Conservation (phyloP, 2,888 invertebrate species). For the Leptodirus hochenwartii region DNA sequence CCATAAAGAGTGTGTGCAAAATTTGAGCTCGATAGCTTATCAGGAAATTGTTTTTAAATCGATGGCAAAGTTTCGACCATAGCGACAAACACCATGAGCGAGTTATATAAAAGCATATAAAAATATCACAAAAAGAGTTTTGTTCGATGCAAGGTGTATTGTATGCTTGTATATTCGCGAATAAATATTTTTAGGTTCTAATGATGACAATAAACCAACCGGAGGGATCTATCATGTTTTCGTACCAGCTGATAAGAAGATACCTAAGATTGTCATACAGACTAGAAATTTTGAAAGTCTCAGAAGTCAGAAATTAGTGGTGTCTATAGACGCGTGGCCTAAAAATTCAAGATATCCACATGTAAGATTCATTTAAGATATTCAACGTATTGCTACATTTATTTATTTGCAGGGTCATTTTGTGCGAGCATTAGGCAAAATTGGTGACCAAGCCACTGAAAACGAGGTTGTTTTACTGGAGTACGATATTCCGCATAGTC, state of each 20-base stretch:
- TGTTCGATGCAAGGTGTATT: too few relatives aligned
- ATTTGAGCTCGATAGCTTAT: too few relatives aligned
- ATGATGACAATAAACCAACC: slow-evolving; percentile 12
- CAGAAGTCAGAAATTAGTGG: slow-evolving; percentile 73
- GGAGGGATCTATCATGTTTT: slow-evolving; percentile 67
- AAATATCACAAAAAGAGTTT: too few relatives aligned
- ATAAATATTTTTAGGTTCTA: too few relatives aligned
- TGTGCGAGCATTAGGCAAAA: slow-evolving; percentile 76
- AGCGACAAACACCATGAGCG: too few relatives aligned
- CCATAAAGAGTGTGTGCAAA: too few relatives aligned
- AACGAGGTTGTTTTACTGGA: slow-evolving; percentile 92
- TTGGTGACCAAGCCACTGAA: slow-evolving; percentile 90
- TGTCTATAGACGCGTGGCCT: slow-evolving; percentile 95
- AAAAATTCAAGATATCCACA: slow-evolving; percentile 79
- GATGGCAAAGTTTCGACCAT: too few relatives aligned
- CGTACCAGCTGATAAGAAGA: slow-evolving; percentile 82
- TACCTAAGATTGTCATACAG: slow-evolving; percentile 90
- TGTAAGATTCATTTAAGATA: slow-evolving; percentile 22
- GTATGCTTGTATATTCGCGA: too few relatives aligned
- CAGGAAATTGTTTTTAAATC: too few relatives aligned
- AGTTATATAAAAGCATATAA: too few relatives aligned
- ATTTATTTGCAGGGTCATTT: slow-evolving; percentile 62
- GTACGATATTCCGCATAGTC: slow-evolving; percentile 91
- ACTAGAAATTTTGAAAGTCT: slow-evolving; percentile 76
- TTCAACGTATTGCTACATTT: slow-evolving; percentile 4